Base-by-base conservation (phyloP, 1,140 invertebrate genomes). In the Zaprionus taronus region DNA sequence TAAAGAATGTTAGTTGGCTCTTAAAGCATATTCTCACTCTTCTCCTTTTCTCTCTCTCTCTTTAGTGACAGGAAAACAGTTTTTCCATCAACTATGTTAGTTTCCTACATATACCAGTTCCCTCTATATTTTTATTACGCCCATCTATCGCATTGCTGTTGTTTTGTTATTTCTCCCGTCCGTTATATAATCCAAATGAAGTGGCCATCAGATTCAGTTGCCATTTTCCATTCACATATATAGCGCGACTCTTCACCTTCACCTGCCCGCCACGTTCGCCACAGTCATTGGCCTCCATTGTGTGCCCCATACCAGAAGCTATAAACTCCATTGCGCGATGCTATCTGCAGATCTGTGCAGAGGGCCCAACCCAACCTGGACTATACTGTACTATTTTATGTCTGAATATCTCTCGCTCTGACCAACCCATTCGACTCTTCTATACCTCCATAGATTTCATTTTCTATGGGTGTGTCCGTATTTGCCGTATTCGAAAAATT, bases 401-500 rank as follows among this genome's bases (percentile, higher is more conserved):
- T 67, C 34, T 55, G 63, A 56, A 65, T 65, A 65, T 55, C 51
- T 31, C 53, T 3, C 53, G 24, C 53, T 56, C 58, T 70, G 66
- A 56, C 28, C 38, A 55, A 65, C 57, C 49, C 57, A 26, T 26
- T 47, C 49, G 44, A 47, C 3, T 49, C 20, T 20, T 20, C 11
- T 6, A 2, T 4, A 1, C 20, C 2, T 49, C 5, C 60, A 41
- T 76, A 31, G 51, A 61, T 51, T 51, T 47, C 51, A 36, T 81
- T 74, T 47, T 34, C 34, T 36, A 47, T 73, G 83, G 82, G 75
- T 84, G 82, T 85, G 83, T 72, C 56, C 66, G 47, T 5, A 60
- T 76, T 76, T 86, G 66, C 64, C 64, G 74, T 73, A 57, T 81
- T 47, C 72, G 72, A 72, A 84, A 83, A 68, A 86, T 82, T 86